These are phyloP conservation scores for Coenonympha arcania DNA, from an alignment of 2,888 invertebrate genomes.

Conservation along the genomic window DNA sequence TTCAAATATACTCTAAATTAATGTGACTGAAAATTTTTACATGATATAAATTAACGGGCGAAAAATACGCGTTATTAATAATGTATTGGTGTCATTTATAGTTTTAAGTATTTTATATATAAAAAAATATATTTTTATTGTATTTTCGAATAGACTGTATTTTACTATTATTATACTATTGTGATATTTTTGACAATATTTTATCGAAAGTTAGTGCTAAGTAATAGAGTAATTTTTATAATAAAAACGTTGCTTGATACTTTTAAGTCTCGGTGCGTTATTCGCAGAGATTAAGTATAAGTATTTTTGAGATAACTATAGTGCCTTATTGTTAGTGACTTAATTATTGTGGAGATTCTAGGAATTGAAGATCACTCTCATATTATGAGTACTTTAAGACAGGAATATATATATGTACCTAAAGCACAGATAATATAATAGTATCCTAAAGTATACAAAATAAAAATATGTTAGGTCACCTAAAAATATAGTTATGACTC, in stretches of 20 bases:
- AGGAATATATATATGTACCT: background rate
- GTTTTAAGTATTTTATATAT: background rate
- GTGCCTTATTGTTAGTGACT: conserved; percentile 2
- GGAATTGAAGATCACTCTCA: background rate
- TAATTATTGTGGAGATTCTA: background rate
- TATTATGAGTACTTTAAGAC: background rate
- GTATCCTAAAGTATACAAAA: background rate
- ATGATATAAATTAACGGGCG: too few relatives aligned
- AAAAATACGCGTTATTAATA: too few relatives aligned
- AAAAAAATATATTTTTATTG: too few relatives aligned
- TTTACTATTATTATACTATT: conserved; percentile 4
- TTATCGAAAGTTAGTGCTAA: background rate
- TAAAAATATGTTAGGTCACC: too few relatives aligned
- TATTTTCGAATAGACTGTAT: conserved; percentile 1
- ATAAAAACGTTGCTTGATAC: background rate
- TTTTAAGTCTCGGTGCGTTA: background rate
- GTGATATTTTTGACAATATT: conserved; percentile 8
- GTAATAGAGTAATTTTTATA: background rate
- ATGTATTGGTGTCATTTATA: too few relatives aligned
- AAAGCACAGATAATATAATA: too few relatives aligned
- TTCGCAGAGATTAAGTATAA: background rate
- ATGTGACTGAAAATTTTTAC: too few relatives aligned
- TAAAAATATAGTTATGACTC: too few relatives aligned
- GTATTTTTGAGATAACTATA: background rate
- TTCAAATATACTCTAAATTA: too few relatives aligned